Evolutionary conservation across 2,888 invertebrate species (phyloP), one percentile per base, ranked within the genome.

Genomic region (Cheilosia grossa): DNA sequence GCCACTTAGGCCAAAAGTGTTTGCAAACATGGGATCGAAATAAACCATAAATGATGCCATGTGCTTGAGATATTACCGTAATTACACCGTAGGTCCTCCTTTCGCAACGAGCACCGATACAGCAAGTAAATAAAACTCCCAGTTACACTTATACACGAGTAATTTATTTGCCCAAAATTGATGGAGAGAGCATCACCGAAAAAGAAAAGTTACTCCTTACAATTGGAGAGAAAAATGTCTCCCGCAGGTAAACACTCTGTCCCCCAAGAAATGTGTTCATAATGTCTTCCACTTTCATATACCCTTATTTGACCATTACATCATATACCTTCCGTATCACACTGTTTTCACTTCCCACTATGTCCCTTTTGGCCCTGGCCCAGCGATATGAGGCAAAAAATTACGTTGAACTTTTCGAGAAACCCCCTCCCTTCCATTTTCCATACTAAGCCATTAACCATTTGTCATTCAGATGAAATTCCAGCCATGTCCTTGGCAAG

Each of bases 401-500:
- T 67, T 69, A 40, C 30, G 56, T 63, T 63, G 54, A 69, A 74
- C 42, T 80, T 73, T 37, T 42, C 58, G 15, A 40, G 42, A n/a
- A 73, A 49, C 56, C 44, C 56, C 44, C 7, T 27, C 1, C 27
- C 27, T 19, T 24, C 19, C 42, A 42, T 24, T 4, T 19, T 24
- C 19, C 42, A 42, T 24, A 24, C 40, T 49, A 42, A 51, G 42
- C 24, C 47, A 81, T 74, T 51, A 74, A 69, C 44, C 63, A 73
- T 78, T 79, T 79, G 69, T 83, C 58, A 73, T 78, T 83, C 40
- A 40, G 51, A 74, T 64, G 63, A 83, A 74, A 67, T 73, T 73
- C 44, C 63, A 67, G 67, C 49, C 3, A 1, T 82, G 72, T 78
- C 73, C 78, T 78, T 82, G 67, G 56, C 78, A 78, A 83, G 63